A percentile compares a stretch with the other conserved stretches of the same genome.
These are phyloP conservation scores for Tholera decimalis DNA, from an alignment of 2,888 invertebrate species.

Conservation along the genomic window DNA sequence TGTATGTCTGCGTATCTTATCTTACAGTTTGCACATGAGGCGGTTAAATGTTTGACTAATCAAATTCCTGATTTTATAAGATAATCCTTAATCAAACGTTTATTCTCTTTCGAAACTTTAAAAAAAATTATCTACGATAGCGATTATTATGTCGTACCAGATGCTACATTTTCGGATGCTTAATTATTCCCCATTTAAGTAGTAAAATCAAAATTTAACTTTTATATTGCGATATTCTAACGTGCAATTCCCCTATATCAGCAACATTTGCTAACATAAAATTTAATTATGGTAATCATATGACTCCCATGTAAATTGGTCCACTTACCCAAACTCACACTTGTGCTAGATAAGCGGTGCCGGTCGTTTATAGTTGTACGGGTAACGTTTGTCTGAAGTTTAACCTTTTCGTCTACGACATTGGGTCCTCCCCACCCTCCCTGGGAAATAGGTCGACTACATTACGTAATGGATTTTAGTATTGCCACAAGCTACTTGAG, in stretches of 20 bases:
- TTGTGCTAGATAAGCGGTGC: constrained; percentile 67
- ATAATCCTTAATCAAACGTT: constrained; percentile 1
- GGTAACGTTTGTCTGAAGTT: constrained; percentile 75
- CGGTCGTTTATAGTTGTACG: constrained; percentile 63
- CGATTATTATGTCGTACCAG: constrained; percentile 10
- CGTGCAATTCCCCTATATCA: constrained; percentile 30
- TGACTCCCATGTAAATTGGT: constrained; percentile 69
- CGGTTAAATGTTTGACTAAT: constrained; percentile 33
- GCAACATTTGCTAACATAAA: constrained; percentile 47
- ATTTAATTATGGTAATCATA: constrained; percentile 67
- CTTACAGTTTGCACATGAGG: constrained; percentile 25
- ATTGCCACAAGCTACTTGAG: constrained; percentile 66
- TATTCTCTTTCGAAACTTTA: not conserved
- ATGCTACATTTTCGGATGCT: constrained; percentile 20
- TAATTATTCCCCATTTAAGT: constrained; percentile 15
- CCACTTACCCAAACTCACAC: constrained; percentile 65
- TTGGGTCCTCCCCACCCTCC: constrained; percentile 66
- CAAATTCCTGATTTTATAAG: constrained; percentile 14
- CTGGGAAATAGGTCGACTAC: constrained; percentile 76
- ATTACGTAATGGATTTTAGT: constrained; percentile 79
- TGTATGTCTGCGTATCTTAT: constrained; percentile 27
- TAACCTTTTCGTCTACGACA: constrained; percentile 77
- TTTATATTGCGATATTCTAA: constrained; percentile 17
- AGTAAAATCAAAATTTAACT: constrained; percentile 20
- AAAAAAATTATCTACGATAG: not conserved